Conservation (phyloP, 2,113 vertebrate genomes). For the Varanus komodoensis region DNA sequence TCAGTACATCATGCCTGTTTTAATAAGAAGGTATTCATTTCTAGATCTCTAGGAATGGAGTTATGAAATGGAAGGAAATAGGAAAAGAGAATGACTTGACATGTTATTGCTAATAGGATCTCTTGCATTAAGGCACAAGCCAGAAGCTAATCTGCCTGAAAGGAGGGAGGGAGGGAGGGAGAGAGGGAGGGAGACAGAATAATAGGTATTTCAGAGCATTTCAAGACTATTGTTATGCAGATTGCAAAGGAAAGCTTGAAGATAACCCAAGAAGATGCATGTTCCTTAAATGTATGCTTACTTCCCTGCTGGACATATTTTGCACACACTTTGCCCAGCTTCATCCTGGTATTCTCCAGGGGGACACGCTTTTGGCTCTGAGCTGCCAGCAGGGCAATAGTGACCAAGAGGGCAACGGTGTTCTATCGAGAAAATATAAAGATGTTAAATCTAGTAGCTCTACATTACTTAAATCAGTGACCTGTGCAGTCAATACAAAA, state of each 20-base stretch:
- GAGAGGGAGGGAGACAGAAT: background rate
- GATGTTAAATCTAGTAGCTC: rapidly evolving
- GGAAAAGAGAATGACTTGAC: background rate
- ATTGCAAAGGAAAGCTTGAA: background rate
- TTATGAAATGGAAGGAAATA: background rate
- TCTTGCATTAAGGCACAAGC: background rate
- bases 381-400: conserved; percentile 85
- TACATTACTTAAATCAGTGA: background rate
- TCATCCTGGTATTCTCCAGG: conserved; percentile 86
- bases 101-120: background rate
- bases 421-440: conserved; percentile 57
- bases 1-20: background rate
- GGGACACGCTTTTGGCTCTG: conserved; percentile 77
- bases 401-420: conserved; percentile 82
- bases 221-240: background rate
- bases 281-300: conserved; percentile 44
- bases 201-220: background rate
- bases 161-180: background rate
- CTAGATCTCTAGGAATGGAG: background rate
- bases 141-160: background rate
- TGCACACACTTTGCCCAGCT: conserved; percentile 78
- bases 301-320: conserved; percentile 75
- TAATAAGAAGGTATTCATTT: background rate
- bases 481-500: background rate
- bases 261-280: background rate